A percentile compares a stretch with the other conserved stretches of the same genome.
phyloP scores from a whole-genome alignment of 2,113 vertebrate species.

The Choloepus hoffmanni region DNA sequence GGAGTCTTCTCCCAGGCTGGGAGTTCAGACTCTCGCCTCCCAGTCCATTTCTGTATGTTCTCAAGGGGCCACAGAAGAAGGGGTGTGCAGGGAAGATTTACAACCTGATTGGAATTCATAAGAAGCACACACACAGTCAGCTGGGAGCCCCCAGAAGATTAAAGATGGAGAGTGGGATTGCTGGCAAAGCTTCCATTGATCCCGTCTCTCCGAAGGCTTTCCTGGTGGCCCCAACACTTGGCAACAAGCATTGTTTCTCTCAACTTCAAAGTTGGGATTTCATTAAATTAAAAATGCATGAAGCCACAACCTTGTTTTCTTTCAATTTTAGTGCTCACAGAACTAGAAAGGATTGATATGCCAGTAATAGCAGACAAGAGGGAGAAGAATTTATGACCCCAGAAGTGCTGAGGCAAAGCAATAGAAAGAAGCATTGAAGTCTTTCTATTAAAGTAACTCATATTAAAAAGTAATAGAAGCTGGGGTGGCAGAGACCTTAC shows the following conservation, averaged over 20 bases:
- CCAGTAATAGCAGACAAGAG: slow-evolving; percentile 80
- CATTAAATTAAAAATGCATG: slow-evolving; percentile 87
- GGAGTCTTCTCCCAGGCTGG: not conserved
- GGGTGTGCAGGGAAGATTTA: not conserved
- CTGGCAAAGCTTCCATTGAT: not conserved
- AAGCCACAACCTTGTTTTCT: slow-evolving; percentile 86
- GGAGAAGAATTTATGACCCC: slow-evolving; percentile 85
- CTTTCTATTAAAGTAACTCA: slow-evolving; percentile 84
- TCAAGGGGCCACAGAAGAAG: not conserved
- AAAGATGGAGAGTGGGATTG: not conserved
- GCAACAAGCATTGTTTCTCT: slow-evolving; percentile 35
- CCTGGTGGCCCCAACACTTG: not conserved
- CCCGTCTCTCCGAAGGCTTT: not conserved
- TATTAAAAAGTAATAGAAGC: slow-evolving; percentile 84
- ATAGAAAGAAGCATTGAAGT: slow-evolving; percentile 80
- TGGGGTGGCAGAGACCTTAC: slow-evolving; percentile 73
- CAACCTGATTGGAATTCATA: not conserved
- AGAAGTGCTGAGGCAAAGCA: slow-evolving; percentile 83
- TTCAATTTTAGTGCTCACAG: slow-evolving; percentile 87
- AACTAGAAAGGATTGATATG: slow-evolving; percentile 88
- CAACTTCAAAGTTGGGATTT: slow-evolving; percentile 81
- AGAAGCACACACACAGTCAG: not conserved
- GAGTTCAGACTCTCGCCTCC: not conserved
- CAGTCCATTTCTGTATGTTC: not conserved
- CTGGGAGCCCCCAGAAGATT: not conserved